These are phyloP conservation scores for Temnothorax nylanderi DNA, from an alignment of 1,140 invertebrate species.

Conservation along the genomic window DNA sequence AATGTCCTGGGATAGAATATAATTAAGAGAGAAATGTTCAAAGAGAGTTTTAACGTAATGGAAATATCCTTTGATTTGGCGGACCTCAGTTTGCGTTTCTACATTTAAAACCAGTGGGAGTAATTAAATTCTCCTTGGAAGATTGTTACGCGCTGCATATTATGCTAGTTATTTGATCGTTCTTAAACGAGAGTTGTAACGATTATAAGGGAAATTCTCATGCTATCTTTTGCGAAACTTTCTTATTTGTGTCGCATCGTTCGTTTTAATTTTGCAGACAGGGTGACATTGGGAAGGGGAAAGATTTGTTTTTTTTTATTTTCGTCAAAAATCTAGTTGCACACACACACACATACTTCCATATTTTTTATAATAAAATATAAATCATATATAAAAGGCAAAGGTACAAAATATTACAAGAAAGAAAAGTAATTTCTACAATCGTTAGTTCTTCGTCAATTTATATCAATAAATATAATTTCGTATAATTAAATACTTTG, in stretches of 20 bases:
- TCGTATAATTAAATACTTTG: neutral
- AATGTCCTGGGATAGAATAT: conserved; percentile 20
- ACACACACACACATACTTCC: too few species aligned
- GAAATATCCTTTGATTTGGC: conserved; percentile 46
- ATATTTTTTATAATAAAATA: neutral
- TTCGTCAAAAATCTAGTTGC: neutral
- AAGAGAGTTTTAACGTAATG: conserved; percentile 53
- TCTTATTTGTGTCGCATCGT: conserved; percentile 8
- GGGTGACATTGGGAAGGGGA: neutral
- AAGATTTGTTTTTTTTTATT: neutral
- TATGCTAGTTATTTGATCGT: conserved; percentile 45
- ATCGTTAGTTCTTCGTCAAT: neutral
- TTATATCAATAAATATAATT: conserved; percentile 5
- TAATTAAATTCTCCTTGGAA: conserved; percentile 57
- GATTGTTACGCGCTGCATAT: conserved; percentile 40
- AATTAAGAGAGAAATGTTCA: conserved; percentile 40
- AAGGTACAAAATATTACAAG: neutral
- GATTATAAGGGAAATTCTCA: conserved; percentile 30
- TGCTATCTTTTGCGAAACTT: conserved; percentile 28
- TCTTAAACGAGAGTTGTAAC: conserved; percentile 51
- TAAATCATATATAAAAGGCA: neutral
- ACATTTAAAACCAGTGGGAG: conserved; percentile 35
- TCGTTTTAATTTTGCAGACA: conserved; percentile 23
- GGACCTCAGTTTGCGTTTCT: conserved; percentile 34
- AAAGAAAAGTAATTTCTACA: neutral